phyloP scores from a whole-genome alignment of 2,888 invertebrate species.

The Drosophila eohydei region DNA sequence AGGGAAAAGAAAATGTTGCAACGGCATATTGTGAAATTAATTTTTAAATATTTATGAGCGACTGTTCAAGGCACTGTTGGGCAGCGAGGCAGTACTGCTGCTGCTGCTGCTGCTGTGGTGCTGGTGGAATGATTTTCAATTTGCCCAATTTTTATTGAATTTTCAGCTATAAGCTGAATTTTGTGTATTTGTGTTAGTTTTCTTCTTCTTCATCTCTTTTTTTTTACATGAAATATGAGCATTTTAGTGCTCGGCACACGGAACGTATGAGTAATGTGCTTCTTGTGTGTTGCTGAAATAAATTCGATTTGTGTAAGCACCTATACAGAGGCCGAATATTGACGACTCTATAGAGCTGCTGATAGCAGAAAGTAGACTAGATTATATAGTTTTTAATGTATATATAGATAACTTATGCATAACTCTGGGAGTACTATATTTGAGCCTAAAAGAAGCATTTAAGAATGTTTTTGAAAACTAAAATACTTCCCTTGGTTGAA shows the following conservation, averaged over 20 bases:
- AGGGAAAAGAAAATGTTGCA: slow-evolving; percentile 26
- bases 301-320: slow-evolving; percentile 31
- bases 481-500: too few species aligned
- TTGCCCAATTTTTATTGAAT: slow-evolving; percentile 76
- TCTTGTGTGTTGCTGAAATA: slow-evolving; percentile 40
- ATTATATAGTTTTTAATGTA: background rate
- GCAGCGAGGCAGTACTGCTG: background rate
- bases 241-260: slow-evolving; percentile 40
- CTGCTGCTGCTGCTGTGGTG: background rate
- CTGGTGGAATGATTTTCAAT: slow-evolving; percentile 60
- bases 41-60: slow-evolving; percentile 83
- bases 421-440: background rate
- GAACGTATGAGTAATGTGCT: slow-evolving; percentile 75
- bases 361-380: background rate
- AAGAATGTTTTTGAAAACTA: too few species aligned
- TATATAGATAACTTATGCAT: background rate
- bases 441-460: too few species aligned
- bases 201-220: slow-evolving; percentile 26
- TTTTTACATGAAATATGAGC: slow-evolving; percentile 67
- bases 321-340: background rate
- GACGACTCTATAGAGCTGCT: background rate
- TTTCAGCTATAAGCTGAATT: slow-evolving; percentile 44
- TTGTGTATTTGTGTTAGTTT: slow-evolving; percentile 27
- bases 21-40: slow-evolving; percentile 81
- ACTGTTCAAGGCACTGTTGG: slow-evolving; percentile 54